Evolutionary conservation across 2,888 invertebrate genomes (phyloP), one percentile per base, ranked within the genome.

Genomic region (Conomelus anceps): DNA sequence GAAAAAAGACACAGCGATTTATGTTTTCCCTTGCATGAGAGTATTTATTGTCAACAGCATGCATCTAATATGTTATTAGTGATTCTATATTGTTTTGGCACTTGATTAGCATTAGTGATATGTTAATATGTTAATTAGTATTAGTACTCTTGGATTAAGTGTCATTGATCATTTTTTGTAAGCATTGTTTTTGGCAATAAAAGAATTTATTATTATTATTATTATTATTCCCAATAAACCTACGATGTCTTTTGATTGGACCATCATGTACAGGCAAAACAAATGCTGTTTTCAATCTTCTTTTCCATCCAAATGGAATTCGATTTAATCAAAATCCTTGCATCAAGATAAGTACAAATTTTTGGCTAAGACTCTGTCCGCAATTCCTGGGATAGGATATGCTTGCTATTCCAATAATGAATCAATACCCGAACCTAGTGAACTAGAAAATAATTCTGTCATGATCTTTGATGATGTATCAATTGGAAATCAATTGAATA

Each of bases 391-490:
- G 17, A 87, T 89, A 9, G 86, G 86, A n/a, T 89, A 24, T 29
- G 88, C 84, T 63, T 86, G 84, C 20, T 89, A 84, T 89, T 84
- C 41, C 26, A 84, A 88, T 23, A 89, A 41, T 84, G 88, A 89
- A 13, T 84, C 63, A 29, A 22, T 89, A 22, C 63, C 86, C 22
- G 22, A 89, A n/a, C 89, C 88, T 84, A 26, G 87, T n/a, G 34
- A 89, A 63, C 88, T 87, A 13, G 22, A 63, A 22, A 88, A 88
- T 13, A 84, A 89, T 89, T 89, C 87, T n/a, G 88, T 89, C 23
- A 88, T 89, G 23, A 89, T 89, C 84, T 89, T 89, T 84, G 88
- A 89, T 22, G 89, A 89, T 87, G 85, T 89, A 22, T 86, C 89
- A 17, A 84, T 86, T 85, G 88, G 88, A 88, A 89, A 89, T 22